Base-by-base conservation (phyloP, 2,797 vertebrate species). In the Hypotaenidia philippensis region DNA sequence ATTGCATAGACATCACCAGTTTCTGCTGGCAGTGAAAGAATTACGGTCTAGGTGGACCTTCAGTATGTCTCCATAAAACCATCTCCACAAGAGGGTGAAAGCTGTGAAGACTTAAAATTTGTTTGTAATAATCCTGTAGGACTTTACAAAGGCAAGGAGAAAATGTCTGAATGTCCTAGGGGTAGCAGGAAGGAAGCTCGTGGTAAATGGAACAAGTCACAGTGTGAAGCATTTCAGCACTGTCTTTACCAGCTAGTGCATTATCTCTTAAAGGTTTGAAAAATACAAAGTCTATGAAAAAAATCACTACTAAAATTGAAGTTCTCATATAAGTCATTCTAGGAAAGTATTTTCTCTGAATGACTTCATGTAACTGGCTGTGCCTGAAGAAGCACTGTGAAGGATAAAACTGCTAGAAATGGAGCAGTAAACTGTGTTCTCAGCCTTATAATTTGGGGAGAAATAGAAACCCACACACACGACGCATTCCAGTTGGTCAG, bases 121-220 rank as follows among this genome's bases (percentile, higher is more conserved):
- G 4, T 87, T 95, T 74, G 7, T 36, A 79, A 84, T 83, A 74
- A 72, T 76, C 56, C 41, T 84, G 23, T 45, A 78, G 34, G 66
- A 91, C 47, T 85, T 83, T 11, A 74, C 15, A 83, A 65, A 38
- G 40, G 64, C 21, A 55, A 55, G 9, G 19, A 55, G 40, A 59
- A 74, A 63, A 70, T 66, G 27, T 20, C 31, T 87, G 47, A 63
- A 66, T 90, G 65, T 83, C 72, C 71, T 92, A 32, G 17, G 32
- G 32, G 19, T 13, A 84, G n/a, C 20, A 66, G 74, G 78, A 82
- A 87, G 69, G 40, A 79, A 74, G 49, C 7, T 41, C 60, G 29
- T 74, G 21, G 49, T 79, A 96, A 95, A 92, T 91, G 68, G 91
- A 94, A 89, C 93, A 95, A 90, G 55, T 96, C 94, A 95, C 86